Percentiles rank a stretch among this genome's conserved stretches.
Evolutionary conservation across 2,113 vertebrate species (phyloP).

Genomic region (Hypocryptadius cinnamomeus): DNA sequence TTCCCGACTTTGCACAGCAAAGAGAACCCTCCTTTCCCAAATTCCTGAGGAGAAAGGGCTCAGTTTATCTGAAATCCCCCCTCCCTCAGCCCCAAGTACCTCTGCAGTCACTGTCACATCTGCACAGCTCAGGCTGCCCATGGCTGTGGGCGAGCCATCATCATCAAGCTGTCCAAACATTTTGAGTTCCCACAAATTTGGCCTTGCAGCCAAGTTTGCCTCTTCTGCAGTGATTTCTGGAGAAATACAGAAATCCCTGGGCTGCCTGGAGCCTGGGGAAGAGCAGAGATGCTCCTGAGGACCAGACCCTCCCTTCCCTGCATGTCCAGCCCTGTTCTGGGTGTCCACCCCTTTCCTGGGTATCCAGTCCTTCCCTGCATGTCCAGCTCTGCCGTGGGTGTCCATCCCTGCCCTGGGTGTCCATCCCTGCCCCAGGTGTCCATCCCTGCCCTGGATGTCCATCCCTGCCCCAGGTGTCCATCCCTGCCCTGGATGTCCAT

Average conservation of each 20-base stretch:
- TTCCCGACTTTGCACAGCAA: background rate
- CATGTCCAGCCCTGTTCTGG: background rate
- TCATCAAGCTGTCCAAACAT: background rate
- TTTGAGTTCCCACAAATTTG: background rate
- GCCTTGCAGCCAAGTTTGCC: background rate
- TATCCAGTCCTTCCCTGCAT: fast-evolving
- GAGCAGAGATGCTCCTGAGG: background rate
- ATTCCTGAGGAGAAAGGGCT: background rate
- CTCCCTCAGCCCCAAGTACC: background rate
- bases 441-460: background rate
- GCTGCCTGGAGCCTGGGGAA: background rate
- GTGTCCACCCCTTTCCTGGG: background rate
- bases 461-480: background rate
- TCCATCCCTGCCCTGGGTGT: fast-evolving
- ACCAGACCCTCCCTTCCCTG: background rate
- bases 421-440: background rate
- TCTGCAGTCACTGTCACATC: background rate
- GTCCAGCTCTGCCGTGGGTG: background rate
- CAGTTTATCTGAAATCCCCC: background rate
- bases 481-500: fast-evolving
- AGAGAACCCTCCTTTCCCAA: background rate
- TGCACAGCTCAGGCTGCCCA: background rate
- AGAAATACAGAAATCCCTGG: background rate
- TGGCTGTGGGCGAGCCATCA: background rate
- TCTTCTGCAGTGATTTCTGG: background rate